A percentile compares a stretch with the other conserved stretches of the same genome.
Conservation (phyloP, 2,797 vertebrate genomes). For the Acestrorhynchus altus region DNA sequence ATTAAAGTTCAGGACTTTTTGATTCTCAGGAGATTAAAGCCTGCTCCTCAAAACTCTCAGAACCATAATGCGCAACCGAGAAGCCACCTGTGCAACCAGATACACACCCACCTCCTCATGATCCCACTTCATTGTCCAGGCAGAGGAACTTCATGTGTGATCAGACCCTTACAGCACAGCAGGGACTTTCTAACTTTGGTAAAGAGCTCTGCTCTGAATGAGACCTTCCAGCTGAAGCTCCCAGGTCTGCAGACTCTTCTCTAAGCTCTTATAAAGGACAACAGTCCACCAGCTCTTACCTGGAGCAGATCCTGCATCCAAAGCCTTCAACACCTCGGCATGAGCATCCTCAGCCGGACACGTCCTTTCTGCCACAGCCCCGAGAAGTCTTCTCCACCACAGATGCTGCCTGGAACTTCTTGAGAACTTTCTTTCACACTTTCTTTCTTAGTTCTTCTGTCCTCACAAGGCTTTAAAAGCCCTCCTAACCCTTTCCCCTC, state of each 20-base stretch:
- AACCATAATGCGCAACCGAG: slow-evolving; percentile 38
- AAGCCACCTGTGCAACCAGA: slow-evolving; percentile 58
- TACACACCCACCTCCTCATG: slow-evolving; percentile 76
- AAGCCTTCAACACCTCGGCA: slow-evolving; percentile 71
- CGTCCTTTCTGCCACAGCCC: slow-evolving; percentile 68
- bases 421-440: slow-evolving; percentile 62
- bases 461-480: slow-evolving; percentile 46
- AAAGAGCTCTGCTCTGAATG: no score
- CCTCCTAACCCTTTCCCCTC: slow-evolving; percentile 69
- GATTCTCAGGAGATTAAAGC: no score
- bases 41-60: background rate
- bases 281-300: no score
- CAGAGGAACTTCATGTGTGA: background rate
- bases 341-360: slow-evolving; percentile 79
- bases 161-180: background rate
- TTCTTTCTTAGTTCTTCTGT: slow-evolving; percentile 69
- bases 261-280: no score
- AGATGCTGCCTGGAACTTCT: slow-evolving; percentile 55
- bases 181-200: background rate
- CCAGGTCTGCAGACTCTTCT: no score
- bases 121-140: background rate
- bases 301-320: slow-evolving; percentile 71
- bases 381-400: slow-evolving; percentile 70
- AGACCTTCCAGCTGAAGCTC: no score
- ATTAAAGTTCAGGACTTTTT: background rate